Percentiles rank a stretch among this genome's conserved stretches.
Evolutionary conservation across 1,140 invertebrate species (phyloP).

Genomic region (Nylanderia fulva): DNA sequence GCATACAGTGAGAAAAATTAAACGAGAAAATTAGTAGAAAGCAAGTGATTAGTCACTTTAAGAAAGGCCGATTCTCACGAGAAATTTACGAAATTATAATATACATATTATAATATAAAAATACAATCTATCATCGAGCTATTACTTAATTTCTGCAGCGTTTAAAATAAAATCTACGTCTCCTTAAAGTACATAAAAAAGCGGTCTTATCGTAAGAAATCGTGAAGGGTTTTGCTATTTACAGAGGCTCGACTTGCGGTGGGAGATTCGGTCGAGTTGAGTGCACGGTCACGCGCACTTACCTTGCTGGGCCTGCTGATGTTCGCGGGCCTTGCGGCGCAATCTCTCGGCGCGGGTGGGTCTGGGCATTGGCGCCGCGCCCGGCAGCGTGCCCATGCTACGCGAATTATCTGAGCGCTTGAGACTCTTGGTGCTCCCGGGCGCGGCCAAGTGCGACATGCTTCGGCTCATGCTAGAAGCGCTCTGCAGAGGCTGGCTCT

Average conservation of each 20-base stretch:
- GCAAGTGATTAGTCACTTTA: slow-evolving; percentile 36
- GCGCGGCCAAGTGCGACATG: slow-evolving; percentile 89
- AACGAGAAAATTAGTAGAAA: slow-evolving; percentile 56
- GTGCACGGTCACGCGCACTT: slow-evolving; percentile 80
- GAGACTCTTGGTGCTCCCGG: slow-evolving; percentile 78
- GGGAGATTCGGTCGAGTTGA: slow-evolving; percentile 72
- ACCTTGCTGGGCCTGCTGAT: slow-evolving; percentile 84
- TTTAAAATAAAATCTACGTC: not conserved
- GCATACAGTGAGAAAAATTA: not conserved
- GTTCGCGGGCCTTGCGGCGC: slow-evolving; percentile 85
- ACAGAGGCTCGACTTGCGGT: slow-evolving; percentile 29
- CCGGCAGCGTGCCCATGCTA: slow-evolving; percentile 86
- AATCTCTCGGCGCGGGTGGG: slow-evolving; percentile 87
- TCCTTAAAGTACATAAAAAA: not conserved
- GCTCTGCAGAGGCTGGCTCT: slow-evolving; percentile 80
- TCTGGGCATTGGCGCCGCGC: slow-evolving; percentile 83
- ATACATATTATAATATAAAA: not conserved
- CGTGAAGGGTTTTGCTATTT: not conserved
- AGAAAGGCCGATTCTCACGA: slow-evolving; percentile 3
- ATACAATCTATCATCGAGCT: not conserved
- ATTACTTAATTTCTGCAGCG: not conserved
- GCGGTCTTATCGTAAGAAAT: not conserved
- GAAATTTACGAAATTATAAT: not conserved
- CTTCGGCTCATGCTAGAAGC: slow-evolving; percentile 88
- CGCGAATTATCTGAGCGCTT: slow-evolving; percentile 85